Conservation (phyloP, 2,797 vertebrate genomes). For the Bradypodion pumilum region DNA sequence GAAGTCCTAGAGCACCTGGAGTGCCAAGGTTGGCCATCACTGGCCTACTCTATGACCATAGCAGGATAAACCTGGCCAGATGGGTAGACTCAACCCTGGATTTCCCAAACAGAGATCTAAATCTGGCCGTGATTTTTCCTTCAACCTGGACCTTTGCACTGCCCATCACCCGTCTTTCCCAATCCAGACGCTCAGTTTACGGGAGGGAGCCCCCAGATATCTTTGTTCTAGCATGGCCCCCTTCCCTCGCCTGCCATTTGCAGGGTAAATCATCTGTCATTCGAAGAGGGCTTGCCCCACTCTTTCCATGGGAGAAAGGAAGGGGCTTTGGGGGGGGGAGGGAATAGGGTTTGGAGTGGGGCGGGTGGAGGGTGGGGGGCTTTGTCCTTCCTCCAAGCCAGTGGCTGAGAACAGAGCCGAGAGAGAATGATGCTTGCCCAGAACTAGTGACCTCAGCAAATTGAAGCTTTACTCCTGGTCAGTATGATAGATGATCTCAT, state of each 20-base stretch:
- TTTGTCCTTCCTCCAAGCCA: conserved; percentile 80
- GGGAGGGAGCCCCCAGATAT: too few relatives aligned
- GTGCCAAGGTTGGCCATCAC: too few relatives aligned
- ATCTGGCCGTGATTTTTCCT: too few relatives aligned
- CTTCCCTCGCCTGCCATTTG: not conserved
- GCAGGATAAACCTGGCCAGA: too few relatives aligned
- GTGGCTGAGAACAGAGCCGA: conserved; percentile 77
- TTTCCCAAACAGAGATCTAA: too few relatives aligned
- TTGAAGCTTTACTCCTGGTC: conserved; percentile 73
- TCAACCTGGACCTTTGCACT: too few relatives aligned
- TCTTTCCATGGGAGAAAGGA: conserved; percentile 72
- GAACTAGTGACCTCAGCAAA: conserved; percentile 80
- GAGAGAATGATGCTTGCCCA: conserved; percentile 61
- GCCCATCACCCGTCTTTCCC: too few relatives aligned
- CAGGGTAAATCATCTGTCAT: conserved; percentile 43
- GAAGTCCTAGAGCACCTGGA: too few relatives aligned
- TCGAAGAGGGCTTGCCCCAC: conserved; percentile 33
- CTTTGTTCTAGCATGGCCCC: too few relatives aligned
- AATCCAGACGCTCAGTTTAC: too few relatives aligned
- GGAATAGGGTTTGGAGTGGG: not conserved
- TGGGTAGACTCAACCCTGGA: too few relatives aligned
- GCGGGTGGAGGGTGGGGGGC: conserved; percentile 55
- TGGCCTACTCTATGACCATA: too few relatives aligned
- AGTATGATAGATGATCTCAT: conserved; percentile 81
- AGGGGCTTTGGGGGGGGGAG: conserved; percentile 46